Percentiles rank a stretch among this genome's conserved stretches.
phyloP scores from a whole-genome alignment of 2,888 invertebrate species.

The Ceraclea dissimilis region DNA sequence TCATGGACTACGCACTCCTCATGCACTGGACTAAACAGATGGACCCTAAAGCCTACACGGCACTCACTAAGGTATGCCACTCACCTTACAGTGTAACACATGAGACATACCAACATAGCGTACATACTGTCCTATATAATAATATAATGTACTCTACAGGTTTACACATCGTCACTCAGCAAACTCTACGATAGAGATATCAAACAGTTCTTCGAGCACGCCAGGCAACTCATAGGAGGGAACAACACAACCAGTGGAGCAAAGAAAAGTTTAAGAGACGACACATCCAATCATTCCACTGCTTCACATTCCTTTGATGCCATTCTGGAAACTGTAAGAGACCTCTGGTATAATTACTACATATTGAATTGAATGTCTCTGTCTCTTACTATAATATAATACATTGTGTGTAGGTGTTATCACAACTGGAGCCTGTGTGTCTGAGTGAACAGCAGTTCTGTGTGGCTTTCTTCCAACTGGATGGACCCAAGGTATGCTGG shows the following conservation, averaged over 20 bases:
- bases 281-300: conserved; percentile 22
- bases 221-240: conserved; percentile 43
- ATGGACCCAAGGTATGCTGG: conserved; percentile 43
- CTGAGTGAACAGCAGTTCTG: conserved; percentile 94
- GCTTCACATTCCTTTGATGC: conserved; percentile 25
- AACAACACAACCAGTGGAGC: conserved; percentile 28
- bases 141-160: no score
- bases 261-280: conserved; percentile 27
- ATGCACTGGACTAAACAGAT: conserved; percentile 88
- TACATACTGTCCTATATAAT: no score
- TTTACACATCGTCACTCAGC: conserved; percentile 75
- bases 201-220: conserved; percentile 68
- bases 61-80: conserved; percentile 57
- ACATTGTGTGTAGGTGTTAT: conserved; percentile 55
- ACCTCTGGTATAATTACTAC: neutral
- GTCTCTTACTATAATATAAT: no score
- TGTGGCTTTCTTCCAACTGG: conserved; percentile 82
- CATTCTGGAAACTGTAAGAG: conserved; percentile 24
- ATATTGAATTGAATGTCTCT: neutral
- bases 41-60: conserved; percentile 75
- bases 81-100: neutral
- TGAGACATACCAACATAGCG: neutral
- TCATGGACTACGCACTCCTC: conserved; percentile 79
- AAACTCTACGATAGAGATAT: conserved; percentile 86
- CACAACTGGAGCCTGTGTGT: conserved; percentile 84